Base-by-base conservation (phyloP, 2,797 vertebrate genomes). In the Phoeniculus purpureus region DNA sequence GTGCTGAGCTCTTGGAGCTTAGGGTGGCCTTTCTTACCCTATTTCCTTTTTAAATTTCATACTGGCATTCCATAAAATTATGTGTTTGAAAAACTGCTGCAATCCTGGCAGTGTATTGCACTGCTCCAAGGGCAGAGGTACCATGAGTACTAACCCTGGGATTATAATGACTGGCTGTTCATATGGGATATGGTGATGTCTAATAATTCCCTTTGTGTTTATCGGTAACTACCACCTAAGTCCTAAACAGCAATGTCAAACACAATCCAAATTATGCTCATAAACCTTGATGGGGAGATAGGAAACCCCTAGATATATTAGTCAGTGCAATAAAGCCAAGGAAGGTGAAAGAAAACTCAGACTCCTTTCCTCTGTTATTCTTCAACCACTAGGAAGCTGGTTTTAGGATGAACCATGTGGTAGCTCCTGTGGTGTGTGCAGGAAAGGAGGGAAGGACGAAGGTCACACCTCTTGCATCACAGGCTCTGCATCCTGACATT, bases 1-100 rank as follows among this genome's bases (percentile, higher is more conserved):
- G 61, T 86, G 91, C 81, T 82, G 87, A 88, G 91, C n/a, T 93
- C 67, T 76, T 32, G 60, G 50, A 76, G 71, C 64, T 90, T 23
- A 62, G 29, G 2, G 1, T 67, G 77, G 58, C 21, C 70, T 81
- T 79, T 82, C 17, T 85, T 64, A 23, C 56, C 72, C 31, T 17
- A 5, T 82, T 91, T 72, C 67, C 82, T 61, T 74, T 84, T 23
- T 71, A 64, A 15, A 66, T 76, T 60, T 90, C 72, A 54, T 8
- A 0, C 64, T 68, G 50, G 54, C 12, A 1, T 77, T 75, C 78
- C 78, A n/a, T 21, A 8, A 80, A 79, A 77, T 43, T 61, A 31
- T 62, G 75, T 80, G 85, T 77, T 59, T 84, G 91, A 52, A 77
- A 68, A 84, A 34, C 83, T 71, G 92, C 89, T 80, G 85, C 2